These are phyloP conservation scores for Microtus obscurus DNA, from an alignment of 2,797 vertebrate genomes.

Conservation along the genomic window DNA sequence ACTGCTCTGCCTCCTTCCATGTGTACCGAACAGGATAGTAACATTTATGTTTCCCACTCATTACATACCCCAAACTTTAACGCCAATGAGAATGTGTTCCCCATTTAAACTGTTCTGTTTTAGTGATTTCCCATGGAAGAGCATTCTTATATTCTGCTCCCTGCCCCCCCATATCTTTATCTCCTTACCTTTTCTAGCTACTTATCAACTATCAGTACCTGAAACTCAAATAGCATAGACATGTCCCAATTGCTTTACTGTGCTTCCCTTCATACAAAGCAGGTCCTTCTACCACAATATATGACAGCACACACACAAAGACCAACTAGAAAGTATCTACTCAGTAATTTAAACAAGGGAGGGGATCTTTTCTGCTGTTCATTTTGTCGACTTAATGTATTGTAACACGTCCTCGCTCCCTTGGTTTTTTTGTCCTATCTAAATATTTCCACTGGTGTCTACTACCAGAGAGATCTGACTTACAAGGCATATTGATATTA, in stretches of 20 bases:
- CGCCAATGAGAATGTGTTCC: neutral
- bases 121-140: constrained; percentile 42
- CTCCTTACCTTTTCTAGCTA: constrained; percentile 18
- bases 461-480: constrained; percentile 43
- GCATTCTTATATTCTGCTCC: constrained; percentile 25
- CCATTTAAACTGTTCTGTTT: constrained; percentile 52
- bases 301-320: neutral
- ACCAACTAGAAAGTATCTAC: constrained; percentile 51
- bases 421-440: constrained; percentile 15
- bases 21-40: constrained; percentile 22
- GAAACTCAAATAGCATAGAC: neutral
- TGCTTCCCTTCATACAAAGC: constrained; percentile 21
- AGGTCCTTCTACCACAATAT: neutral
- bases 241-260: constrained; percentile 41
- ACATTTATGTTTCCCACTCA: constrained; percentile 38
- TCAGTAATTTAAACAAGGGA: constrained; percentile 51
- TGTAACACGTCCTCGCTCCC: constrained; percentile 35
- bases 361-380: neutral
- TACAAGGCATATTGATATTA: neutral
- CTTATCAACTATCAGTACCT: constrained; percentile 42
- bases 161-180: neutral
- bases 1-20: constrained; percentile 15
- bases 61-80: constrained; percentile 7
- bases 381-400: constrained; percentile 51
- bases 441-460: constrained; percentile 44